Conservation (phyloP, 2,888 invertebrate species). For the Dendrolimus houi region DNA sequence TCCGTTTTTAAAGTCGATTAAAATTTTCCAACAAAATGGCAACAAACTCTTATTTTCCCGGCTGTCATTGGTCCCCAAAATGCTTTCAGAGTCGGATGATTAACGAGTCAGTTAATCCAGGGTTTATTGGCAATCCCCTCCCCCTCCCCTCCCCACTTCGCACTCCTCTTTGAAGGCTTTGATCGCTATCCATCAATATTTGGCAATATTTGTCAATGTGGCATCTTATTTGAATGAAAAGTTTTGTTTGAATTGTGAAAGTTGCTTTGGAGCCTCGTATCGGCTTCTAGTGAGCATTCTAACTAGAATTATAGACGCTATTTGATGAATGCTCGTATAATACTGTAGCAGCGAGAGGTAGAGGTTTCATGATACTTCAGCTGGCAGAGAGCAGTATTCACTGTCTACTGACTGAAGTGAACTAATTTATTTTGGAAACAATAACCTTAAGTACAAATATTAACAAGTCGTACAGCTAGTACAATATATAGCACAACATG, state of each 20-base stretch:
- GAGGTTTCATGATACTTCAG: too few species aligned
- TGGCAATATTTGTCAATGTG: neutral
- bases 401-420: too few species aligned
- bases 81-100: neutral
- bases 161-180: neutral
- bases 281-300: too few species aligned
- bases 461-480: too few species aligned
- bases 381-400: too few species aligned
- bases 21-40: neutral
- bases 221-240: neutral
- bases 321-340: too few species aligned
- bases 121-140: neutral
- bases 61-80: neutral
- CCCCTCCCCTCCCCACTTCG: neutral
- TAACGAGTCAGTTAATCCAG: neutral
- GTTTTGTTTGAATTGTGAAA: neutral
- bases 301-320: too few species aligned
- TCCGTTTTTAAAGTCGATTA: neutral
- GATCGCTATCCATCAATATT: neutral
- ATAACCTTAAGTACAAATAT: too few species aligned
- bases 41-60: neutral
- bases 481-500: too few species aligned
- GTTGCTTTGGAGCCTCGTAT: too few species aligned
- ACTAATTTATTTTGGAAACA: too few species aligned
- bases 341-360: too few species aligned